Evolutionary conservation across 2,888 invertebrate species (phyloP), one percentile per base, ranked within the genome.

Genomic region (Synergus itoensis): DNA sequence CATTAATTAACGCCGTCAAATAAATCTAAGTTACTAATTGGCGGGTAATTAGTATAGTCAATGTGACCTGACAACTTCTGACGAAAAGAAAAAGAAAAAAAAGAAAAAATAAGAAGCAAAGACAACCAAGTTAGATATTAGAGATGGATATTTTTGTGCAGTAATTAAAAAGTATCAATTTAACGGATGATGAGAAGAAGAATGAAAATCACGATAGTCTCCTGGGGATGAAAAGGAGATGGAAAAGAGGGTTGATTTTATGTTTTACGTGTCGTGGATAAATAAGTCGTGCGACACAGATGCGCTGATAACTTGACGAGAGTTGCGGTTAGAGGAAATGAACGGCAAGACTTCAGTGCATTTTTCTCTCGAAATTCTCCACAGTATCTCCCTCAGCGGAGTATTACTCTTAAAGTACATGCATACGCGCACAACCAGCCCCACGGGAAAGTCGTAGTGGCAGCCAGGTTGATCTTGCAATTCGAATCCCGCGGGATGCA

Each of bases 1-100:
- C 88, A 89, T 90, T 90, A 91, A 91, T 91, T 90, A 90, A 90
- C 89, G 89, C 87, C 85, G 88, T 89, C 87, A 88, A 89, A 89
- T 87, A 88, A 88, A 89, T 88, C 86, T 85, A 88, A 89, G 88
- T 88, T 88, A 84, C 90, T 91, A 91, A 91, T 91, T 91, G 90
- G 89, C 87, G 88, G 88, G 88, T 89, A 91, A 90, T 90, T 91
- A 90, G 87, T 88, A 86, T 85, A 84, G 87, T 86, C 88, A 88
- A 85, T 88, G 87, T 89, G 90, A 90, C 89, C 90, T 77, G 84
- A 78, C 86, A 60, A 60, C 21, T 60, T 60, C 12, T 60, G 12
- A 60, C 60, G 60, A 14, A 60, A 60, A 60, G 12, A 9, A 60
- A 4, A 12, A 21, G 21, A 18, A 14, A 69, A 76, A 73, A 63